A percentile compares a stretch with the other conserved stretches of the same genome.
phyloP scores from a whole-genome alignment of 2,888 invertebrate genomes.

The Galeopsomyia nigrocyanea region DNA sequence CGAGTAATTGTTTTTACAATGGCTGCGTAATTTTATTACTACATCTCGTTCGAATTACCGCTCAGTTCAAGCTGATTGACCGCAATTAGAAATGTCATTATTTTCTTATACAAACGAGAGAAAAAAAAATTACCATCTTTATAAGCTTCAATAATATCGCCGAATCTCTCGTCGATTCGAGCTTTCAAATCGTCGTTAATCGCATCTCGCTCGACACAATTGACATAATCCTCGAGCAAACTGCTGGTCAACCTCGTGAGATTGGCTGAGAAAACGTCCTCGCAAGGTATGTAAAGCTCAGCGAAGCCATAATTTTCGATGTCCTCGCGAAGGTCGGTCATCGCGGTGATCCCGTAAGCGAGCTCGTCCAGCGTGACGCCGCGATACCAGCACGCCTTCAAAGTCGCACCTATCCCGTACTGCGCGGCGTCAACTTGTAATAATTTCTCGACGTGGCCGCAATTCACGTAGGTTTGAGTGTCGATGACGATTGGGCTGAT shows the following conservation, averaged over 20 bases:
- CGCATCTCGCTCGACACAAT: background rate
- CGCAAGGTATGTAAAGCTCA: constrained; percentile 21
- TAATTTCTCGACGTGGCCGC: constrained; percentile 11
- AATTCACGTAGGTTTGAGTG: constrained; percentile 12
- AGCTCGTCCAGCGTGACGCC: constrained; percentile 26
- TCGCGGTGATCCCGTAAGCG: background rate
- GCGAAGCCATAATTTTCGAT: background rate
- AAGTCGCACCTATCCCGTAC: background rate
- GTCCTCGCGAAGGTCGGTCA: background rate
- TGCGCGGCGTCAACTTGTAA: background rate
- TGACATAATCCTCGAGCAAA: constrained; percentile 14
- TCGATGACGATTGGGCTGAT: background rate
- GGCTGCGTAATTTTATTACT: too few species aligned
- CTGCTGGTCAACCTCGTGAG: constrained; percentile 16
- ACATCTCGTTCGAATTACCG: too few species aligned
- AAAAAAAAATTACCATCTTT: constrained; percentile 15
- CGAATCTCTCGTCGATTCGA: constrained; percentile 3
- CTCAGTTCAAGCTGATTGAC: too few species aligned
- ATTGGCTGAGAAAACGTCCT: constrained; percentile 15
- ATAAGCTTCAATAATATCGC: constrained; percentile 26
- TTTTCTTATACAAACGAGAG: too few species aligned
- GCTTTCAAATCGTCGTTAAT: background rate
- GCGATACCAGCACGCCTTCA: constrained; percentile 17
- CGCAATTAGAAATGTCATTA: too few species aligned
- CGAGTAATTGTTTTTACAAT: too few species aligned